These are phyloP conservation scores for Xanthorhoe spadicearia DNA, from an alignment of 2,888 invertebrate genomes.

Conservation along the genomic window DNA sequence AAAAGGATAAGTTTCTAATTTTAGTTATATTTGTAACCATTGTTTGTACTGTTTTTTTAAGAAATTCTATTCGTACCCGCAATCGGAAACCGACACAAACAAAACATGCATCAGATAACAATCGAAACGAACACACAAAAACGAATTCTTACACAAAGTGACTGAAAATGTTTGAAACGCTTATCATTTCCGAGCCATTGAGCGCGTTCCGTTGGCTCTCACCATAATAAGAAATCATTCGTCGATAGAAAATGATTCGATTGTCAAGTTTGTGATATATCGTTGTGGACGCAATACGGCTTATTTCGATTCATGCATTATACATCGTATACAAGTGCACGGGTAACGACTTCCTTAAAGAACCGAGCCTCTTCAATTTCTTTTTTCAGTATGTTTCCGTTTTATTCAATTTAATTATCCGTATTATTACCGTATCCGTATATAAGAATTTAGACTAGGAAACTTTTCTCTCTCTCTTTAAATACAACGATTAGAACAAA, in stretches of 20 bases:
- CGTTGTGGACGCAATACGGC: slow-evolving; percentile 41
- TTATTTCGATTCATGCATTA: slow-evolving; percentile 34
- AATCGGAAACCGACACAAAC: slow-evolving; percentile 19
- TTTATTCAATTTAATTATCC: slow-evolving; percentile 5
- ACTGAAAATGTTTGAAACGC: slow-evolving; percentile 60
- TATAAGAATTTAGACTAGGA: neutral
- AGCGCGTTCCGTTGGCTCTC: slow-evolving; percentile 55
- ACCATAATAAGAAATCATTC: slow-evolving; percentile 66
- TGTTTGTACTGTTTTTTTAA: neutral
- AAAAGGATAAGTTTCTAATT: no score
- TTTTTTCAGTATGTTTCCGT: neutral
- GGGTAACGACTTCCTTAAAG: slow-evolving; percentile 6
- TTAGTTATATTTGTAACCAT: neutral
- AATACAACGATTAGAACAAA: neutral
- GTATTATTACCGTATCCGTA: neutral
- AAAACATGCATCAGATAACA: slow-evolving; percentile 29
- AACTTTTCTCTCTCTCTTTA: neutral
- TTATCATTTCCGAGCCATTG: slow-evolving; percentile 72
- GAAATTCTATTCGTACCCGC: slow-evolving; percentile 3
- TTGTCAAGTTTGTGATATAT: slow-evolving; percentile 57
- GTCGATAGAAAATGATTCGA: slow-evolving; percentile 59
- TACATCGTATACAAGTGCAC: slow-evolving; percentile 3
- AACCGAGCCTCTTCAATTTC: neutral
- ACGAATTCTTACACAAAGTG: slow-evolving; percentile 50
- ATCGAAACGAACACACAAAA: slow-evolving; percentile 31